Conservation (phyloP, 2,113 vertebrate species). For the Dasyprocta punctata region DNA sequence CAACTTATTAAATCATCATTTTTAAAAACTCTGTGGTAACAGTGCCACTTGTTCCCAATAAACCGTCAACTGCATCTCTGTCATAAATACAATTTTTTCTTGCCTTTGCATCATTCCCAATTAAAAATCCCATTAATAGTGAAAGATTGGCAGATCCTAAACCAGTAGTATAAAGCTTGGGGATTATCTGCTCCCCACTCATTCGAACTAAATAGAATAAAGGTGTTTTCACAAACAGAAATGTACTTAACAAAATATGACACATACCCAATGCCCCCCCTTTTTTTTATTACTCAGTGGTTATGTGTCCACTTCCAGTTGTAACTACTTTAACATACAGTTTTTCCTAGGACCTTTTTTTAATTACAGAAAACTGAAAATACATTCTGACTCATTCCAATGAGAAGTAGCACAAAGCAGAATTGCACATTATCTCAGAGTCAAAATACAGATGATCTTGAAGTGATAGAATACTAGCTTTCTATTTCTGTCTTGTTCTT, state of each 20-base stretch:
- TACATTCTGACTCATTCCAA: neutral
- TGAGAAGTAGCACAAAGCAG: neutral
- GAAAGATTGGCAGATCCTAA: neutral
- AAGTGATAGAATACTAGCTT: neutral
- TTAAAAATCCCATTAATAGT: neutral
- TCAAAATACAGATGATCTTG: neutral
- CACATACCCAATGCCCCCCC: neutral
- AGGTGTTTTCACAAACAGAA: neutral
- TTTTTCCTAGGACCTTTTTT: neutral
- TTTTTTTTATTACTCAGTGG: neutral
- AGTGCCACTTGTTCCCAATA: neutral
- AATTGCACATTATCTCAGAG: neutral
- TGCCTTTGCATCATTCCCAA: neutral
- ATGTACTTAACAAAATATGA: neutral
- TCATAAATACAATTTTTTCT: neutral
- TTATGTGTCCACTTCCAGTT: neutral
- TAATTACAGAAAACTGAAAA: neutral
- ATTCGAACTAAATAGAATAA: neutral
- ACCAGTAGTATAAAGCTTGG: neutral
- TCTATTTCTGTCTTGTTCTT: neutral
- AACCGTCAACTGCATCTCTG: neutral
- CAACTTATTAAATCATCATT: conserved; percentile 3
- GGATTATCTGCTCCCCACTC: neutral
- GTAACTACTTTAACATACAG: neutral
- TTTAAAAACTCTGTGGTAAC: neutral